Base-by-base conservation (phyloP, 2,888 invertebrate species). In the Parapristionchus giblindavisi region DNA sequence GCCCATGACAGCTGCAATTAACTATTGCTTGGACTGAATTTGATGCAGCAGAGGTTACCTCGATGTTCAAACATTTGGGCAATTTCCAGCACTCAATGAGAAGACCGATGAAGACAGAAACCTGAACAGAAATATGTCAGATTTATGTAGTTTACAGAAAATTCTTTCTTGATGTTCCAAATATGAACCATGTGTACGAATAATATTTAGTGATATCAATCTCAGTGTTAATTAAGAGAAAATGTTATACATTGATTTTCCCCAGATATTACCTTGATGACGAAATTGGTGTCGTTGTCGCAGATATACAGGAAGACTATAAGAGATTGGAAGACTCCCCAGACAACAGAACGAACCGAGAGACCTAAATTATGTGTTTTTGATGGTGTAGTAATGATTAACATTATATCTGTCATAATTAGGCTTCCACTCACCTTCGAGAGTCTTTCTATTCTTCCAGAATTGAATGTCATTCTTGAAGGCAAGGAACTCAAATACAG, bases 401-500 rank as follows among this genome's bases (percentile, higher is more conserved):
- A n/a, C n/a, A n/a, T n/a, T n/a, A n/a, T n/a, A n/a, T n/a, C n/a
- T n/a, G n/a, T n/a, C n/a, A n/a, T n/a, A n/a, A n/a, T n/a, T n/a
- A n/a, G n/a, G n/a, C n/a, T n/a, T n/a, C n/a, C n/a, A 54, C 70
- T 27, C 40, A 71, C 70, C 83, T 14, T 99, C 98, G 61, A 99
- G 90, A 0, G 96, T 95, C 88, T 97, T 95, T 24, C 97, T 92
- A 87, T 96, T 96, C 85, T 96, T 95, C 99, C 99, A 99, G 89
- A 99, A 99, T 89, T 99, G 99, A 87, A 99, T 99, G 89, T 99
- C 99, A 90, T 99, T 99, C 91, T 99, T 99, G 89, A 99, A 99
- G 58, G 99, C 99, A 75, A 99, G 91, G 83, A 99, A 92, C 89
- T 99, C 99, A 90, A 99, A 99, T 79, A 99, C 92, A 76, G 96